A percentile compares a stretch with the other conserved stretches of the same genome.
Evolutionary conservation across 2,888 invertebrate genomes (phyloP).

Genomic region (Thereva unica): DNA sequence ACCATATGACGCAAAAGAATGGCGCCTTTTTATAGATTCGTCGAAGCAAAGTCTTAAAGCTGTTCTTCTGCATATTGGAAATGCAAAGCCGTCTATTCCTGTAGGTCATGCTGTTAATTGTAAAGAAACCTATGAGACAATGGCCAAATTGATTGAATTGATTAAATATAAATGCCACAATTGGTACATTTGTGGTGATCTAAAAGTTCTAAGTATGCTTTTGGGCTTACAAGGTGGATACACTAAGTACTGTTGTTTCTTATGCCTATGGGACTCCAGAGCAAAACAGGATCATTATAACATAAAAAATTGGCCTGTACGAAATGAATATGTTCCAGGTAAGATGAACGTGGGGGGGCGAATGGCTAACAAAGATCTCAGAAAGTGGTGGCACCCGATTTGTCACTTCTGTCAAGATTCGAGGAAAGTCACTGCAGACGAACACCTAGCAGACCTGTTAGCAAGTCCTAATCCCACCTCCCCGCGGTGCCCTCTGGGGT

Average conservation of each 20-base stretch:
- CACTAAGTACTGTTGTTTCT: background rate
- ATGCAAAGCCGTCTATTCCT: background rate
- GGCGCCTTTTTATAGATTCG: background rate
- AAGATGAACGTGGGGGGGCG: too few relatives aligned
- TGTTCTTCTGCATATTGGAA: background rate
- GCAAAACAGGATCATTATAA: constrained; percentile 4
- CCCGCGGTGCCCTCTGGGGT: too few relatives aligned
- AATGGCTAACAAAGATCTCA: too few relatives aligned
- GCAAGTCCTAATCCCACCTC: too few relatives aligned
- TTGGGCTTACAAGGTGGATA: background rate
- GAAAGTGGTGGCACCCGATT: too few relatives aligned
- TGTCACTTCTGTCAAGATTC: too few relatives aligned
- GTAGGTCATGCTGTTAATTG: background rate
- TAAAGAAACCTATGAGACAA: background rate
- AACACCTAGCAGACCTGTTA: too few relatives aligned
- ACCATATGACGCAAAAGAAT: background rate
- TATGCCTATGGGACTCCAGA: constrained; percentile 8
- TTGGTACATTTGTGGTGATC: background rate
- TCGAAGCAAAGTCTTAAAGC: background rate
- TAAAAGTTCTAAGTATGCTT: background rate
- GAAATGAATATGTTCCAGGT: constrained; percentile 3
- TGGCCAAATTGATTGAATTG: background rate
- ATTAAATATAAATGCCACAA: background rate
- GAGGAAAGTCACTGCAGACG: too few relatives aligned
- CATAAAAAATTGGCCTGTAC: constrained; percentile 1